Base-by-base conservation (phyloP, 2,888 invertebrate genomes). In the Drosophila peninsularis region DNA sequence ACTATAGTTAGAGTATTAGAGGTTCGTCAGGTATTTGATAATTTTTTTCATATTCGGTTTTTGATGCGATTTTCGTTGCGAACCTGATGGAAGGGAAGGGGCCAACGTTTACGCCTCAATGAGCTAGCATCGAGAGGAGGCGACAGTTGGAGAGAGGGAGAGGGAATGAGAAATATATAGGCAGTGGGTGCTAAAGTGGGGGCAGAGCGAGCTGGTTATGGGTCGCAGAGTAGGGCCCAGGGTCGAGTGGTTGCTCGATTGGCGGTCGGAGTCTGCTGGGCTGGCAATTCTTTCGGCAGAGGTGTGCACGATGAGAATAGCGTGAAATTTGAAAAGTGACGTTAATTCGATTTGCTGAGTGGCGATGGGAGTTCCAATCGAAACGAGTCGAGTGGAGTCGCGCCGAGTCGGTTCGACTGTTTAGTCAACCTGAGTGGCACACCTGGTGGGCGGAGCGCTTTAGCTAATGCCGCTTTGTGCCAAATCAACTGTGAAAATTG, bases 241-340 rank as follows among this genome's bases (percentile, higher is more conserved):
- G 50, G 37, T 61, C 24, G 62, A 50, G 37, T 30, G 39, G 36
- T 49, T 30, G 24, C 27, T 14, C 36, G 39, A 27, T 44, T 24
- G 24, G 47, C 17, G 49, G 24, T 58, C 27, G 13, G 42, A 50
- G 32, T 13, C 7, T 21, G 50, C 24, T 49, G 36, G 21, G 30
- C 11, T 55, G 52, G 27, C 30, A 50, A 47, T 50, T 37, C 30
- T 37, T 58, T 58, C 45, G n/a, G 37, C 52, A 45, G 41, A 64
- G 65, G 60, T 60, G 53, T 58, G 62, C 17, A 7, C 53, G 60
- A 66, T 67, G 68, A 62, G 70, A 78, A 75, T 61, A 82, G 73
- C 71, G 81, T 81, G 73, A 87, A 80, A 85, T 82, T 87, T 82
- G 72, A 82, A 87, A 87, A 75, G 75, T 81, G 85, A 75, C 81